Evolutionary conservation across 2,888 invertebrate genomes (phyloP), one percentile per base, ranked within the genome.

Genomic region (Agrotis puta): DNA sequence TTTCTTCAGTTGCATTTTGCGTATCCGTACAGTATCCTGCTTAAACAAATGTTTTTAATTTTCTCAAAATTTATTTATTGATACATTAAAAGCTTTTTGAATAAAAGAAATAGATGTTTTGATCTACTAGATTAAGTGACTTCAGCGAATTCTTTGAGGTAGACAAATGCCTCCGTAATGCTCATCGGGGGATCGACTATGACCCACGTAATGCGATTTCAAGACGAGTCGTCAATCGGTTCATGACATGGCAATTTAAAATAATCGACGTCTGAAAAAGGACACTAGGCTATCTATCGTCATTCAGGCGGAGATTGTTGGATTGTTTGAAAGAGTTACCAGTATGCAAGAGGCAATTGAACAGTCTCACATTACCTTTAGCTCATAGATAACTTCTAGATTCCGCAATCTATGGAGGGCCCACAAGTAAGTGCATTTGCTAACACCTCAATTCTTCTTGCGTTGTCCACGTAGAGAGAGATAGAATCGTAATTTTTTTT

Each of bases 211-310:
- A 84, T 83, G 73, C 64, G 82, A 82, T 72, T 83, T 66, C 57
- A 75, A 76, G 77, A 83, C 74, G 73, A 75, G 48, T 74, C 64
- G 56, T 74, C 76, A 82, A 83, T 85, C 84, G 84, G 78, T 85
- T 74, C 63, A 56, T 84, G 84, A 85, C 74, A 73, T 27, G 50
- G 85, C 77, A 14, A 68, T 77, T 77, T 71, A 22, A 59, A 69
- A 70, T 77, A 82, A 78, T 81, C 74, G 74, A 77, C 71, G 54
- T 18, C 33, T 57, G 59, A 77, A 76, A 74, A 59, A 27, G 11
- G 24, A 39, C 18, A 20, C 11, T 11, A 27, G 53, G 45, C 58
- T 62, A 57, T n/a, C 58, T 62, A 57, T n/a, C 48, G 22, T 61
- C 16, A 66, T 39, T 39, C 39, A 11, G 4, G 11, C 2, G 11